Evolutionary conservation across 2,888 invertebrate genomes (phyloP).

Genomic region (Halictus ligatus): DNA sequence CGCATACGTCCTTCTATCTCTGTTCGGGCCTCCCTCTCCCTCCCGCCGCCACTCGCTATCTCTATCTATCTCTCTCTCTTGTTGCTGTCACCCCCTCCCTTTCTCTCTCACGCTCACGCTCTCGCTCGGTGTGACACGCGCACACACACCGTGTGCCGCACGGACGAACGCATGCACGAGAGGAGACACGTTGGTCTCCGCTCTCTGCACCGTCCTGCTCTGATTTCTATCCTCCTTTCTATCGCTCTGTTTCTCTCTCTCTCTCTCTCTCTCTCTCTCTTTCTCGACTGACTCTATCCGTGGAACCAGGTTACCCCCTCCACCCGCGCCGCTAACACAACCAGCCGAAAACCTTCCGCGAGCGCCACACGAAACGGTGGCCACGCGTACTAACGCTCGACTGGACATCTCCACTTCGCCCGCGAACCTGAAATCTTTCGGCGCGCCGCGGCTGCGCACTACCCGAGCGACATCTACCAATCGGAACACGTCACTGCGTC

Average conservation of each 20-base stretch:
- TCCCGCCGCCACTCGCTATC: no score
- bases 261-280: slow-evolving; percentile 34
- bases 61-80: not conserved
- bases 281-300: slow-evolving; percentile 16
- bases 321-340: not conserved
- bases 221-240: slow-evolving; percentile 57
- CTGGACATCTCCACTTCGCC: slow-evolving; percentile 46
- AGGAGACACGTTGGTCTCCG: slow-evolving; percentile 56
- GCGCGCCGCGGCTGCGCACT: slow-evolving; percentile 54
- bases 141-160: slow-evolving; percentile 40
- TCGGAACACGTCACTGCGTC: not conserved
- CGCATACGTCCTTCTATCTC: slow-evolving; percentile 54
- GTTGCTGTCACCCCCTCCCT: not conserved
- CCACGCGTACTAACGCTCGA: slow-evolving; percentile 61
- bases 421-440: slow-evolving; percentile 27
- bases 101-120: not conserved
- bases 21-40: not conserved
- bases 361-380: slow-evolving; percentile 50
- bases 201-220: slow-evolving; percentile 59
- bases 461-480: slow-evolving; percentile 46
- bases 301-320: slow-evolving; percentile 57
- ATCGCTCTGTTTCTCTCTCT: slow-evolving; percentile 31
- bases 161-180: slow-evolving; percentile 54
- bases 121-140: slow-evolving; percentile 28
- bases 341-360: slow-evolving; percentile 45